Conservation (phyloP, 2,797 vertebrate species). For the Triplophysa bombifrons region DNA sequence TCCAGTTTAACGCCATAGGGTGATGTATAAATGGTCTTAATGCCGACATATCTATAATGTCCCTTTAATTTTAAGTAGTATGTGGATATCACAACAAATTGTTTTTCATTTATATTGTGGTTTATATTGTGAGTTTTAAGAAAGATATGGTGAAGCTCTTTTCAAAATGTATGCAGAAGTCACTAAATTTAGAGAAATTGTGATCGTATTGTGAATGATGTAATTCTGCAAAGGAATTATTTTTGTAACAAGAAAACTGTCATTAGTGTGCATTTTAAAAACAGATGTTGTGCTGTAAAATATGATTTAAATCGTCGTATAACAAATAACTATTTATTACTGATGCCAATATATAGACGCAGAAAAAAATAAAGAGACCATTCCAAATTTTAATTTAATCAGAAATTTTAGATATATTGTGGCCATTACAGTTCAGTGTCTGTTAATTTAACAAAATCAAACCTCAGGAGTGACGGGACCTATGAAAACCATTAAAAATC, state of each 20-base stretch:
- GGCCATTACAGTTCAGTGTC: too few species aligned
- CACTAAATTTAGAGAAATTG: conserved; percentile 38
- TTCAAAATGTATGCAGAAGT: conserved; percentile 26
- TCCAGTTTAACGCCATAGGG: background rate
- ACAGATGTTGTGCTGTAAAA: conserved; percentile 41
- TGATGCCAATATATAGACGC: conserved; percentile 18
- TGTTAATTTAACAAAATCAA: too few species aligned
- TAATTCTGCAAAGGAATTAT: conserved; percentile 64
- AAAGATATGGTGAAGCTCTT: background rate
- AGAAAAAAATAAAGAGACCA: too few species aligned
- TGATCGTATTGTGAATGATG: conserved; percentile 58
- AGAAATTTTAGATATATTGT: too few species aligned
- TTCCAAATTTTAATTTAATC: too few species aligned
- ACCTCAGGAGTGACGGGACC: too few species aligned
- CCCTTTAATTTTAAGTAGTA: conserved; percentile 13
- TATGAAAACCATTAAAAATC: too few species aligned
- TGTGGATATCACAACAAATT: background rate
- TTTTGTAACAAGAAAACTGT: conserved; percentile 66
- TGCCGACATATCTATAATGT: background rate
- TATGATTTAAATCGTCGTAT: conserved; percentile 27
- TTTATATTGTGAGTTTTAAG: conserved; percentile 35
- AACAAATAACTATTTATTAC: conserved; percentile 43
- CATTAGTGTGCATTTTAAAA: conserved; percentile 35
- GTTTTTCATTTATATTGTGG: conserved; percentile 22
- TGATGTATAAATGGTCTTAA: background rate